Evolutionary conservation across 2,888 invertebrate genomes (phyloP), one percentile per base, ranked within the genome.

Genomic region (Conchocele bisecta): DNA sequence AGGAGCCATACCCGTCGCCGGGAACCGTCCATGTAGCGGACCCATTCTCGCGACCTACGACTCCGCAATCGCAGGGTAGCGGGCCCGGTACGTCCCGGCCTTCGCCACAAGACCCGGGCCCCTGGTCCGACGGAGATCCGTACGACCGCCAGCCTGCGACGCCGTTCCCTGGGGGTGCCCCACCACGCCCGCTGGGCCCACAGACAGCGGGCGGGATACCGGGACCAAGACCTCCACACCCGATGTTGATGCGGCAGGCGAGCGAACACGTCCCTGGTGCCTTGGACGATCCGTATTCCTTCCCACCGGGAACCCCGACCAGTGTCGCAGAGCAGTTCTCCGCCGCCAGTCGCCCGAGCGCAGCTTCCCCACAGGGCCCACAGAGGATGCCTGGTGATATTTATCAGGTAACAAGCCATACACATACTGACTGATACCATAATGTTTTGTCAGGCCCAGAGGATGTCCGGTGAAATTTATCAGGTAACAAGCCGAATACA

Each of bases 221-320:
- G 3, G 50, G 51, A 41, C 35, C 53, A 9, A 17, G 53, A 7
- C 44, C 42, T 20, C 35, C 51, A 48, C 48, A 63, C 35, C 56
- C 67, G 15, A 61, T 56, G 17, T 61, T 76, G 33, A 35, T 33
- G 29, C 35, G 69, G 37, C 72, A 76, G 42, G 17, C 51, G 7
- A 73, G 76, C 67, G 66, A 69, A 22, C 66, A 71, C 0, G 35
- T 31, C 4, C 28, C 48, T 3, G 67, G 56, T 13, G 44, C 69
- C 17, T 46, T 59, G 15, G 72, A 73, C 9, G 93, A 93, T 68
- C 93, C 93, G 1, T 94, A 93, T 85, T 89, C 92, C 13, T 78
- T 78, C 26, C 64, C 67, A 20, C 58, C 79, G 1, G 20, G 29
- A 15, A 54, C 63, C 4, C 59, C 60, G 42, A 26, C 66, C 11